Percentiles rank a stretch among this genome's conserved stretches.
Evolutionary conservation across 2,113 vertebrate genomes (phyloP).

Genomic region (Sinocyclocheilus grahami): DNA sequence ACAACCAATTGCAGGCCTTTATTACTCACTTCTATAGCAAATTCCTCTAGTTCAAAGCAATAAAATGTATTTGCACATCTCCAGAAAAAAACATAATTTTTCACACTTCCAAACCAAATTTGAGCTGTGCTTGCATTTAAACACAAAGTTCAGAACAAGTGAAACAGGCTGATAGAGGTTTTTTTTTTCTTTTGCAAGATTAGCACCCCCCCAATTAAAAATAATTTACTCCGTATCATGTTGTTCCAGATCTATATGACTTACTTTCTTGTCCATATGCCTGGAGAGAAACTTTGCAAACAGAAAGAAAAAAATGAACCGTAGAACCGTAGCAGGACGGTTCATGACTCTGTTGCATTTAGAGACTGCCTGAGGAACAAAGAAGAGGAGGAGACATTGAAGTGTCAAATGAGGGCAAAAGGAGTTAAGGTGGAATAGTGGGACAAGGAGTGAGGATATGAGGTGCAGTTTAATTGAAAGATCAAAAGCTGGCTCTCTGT

Average conservation of each 20-base stretch:
- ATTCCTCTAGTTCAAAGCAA: not conserved
- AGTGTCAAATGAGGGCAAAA: slow-evolving; percentile 41
- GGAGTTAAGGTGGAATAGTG: slow-evolving; percentile 4
- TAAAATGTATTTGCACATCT: not conserved
- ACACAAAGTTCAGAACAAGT: not conserved
- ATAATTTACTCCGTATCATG: not conserved
- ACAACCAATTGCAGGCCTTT: not conserved
- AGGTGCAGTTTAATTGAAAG: slow-evolving; percentile 39
- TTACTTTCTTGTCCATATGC: not conserved
- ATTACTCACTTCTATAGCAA: not conserved
- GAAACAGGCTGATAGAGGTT: not conserved
- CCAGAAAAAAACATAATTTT: not conserved
- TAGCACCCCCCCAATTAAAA: not conserved
- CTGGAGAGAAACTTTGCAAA: not conserved
- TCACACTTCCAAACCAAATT: not conserved
- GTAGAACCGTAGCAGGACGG: not conserved
- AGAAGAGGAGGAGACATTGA: slow-evolving; percentile 25
- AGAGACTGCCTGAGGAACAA: slow-evolving; percentile 36
- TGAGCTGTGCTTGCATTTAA: not conserved
- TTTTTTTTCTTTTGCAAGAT: not conserved
- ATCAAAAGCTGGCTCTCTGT: slow-evolving; percentile 43
- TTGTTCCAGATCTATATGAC: not conserved
- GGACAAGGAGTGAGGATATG: slow-evolving; percentile 13
- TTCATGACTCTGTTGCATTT: slow-evolving; percentile 3
- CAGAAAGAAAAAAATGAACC: too few species aligned